Base-by-base conservation (phyloP, 2,888 invertebrate genomes). In the Mesochorus sp. region DNA sequence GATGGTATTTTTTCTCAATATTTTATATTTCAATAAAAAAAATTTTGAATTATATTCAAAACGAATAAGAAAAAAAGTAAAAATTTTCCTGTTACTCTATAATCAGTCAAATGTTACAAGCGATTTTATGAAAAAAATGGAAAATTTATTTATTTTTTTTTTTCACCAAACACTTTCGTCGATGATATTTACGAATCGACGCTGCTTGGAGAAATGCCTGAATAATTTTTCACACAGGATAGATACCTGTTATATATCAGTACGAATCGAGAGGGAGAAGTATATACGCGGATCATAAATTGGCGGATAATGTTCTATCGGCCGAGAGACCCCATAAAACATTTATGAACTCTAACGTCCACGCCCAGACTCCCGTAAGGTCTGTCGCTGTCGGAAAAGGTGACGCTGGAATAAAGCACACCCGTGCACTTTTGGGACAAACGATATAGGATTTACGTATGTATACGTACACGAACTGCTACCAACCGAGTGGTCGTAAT, bases 341-440 rank as follows among this genome's bases (percentile, higher is more conserved):
- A 86, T 84, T 83, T 83, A 83, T 83, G 73, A 81, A 81, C 81
- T 86, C 79, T 79, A 86, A 68, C 79, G 79, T 81, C 53, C 53
- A 14, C 44, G 19, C 39, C 26, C 37, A 28, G 59, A 19, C 67
- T 31, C 34, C 44, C 4, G 59, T 39, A 53, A 42, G 34, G 47
- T 49, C 49, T 34, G 28, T 47, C 6, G 59, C 44, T 49, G 47
- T 73, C 73, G 55, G 55, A 49, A 49, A 79, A 67, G 51, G 49
- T 49, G 75, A 79, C 34, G 72, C 28, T 44, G 39, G 49, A 62
- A 72, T 55, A 53, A 61, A 77, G 51, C 53, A 62, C 34, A 51
- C 44, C 8, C 24, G 39, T 34, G 68, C 44, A 47, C 62, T 62
- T 55, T 39, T 49, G 28, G 39, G 10, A 37, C 39, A 62, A 76